Evolutionary conservation across 2,888 invertebrate species (phyloP).

Genomic region (Dolichomitus sp.): DNA sequence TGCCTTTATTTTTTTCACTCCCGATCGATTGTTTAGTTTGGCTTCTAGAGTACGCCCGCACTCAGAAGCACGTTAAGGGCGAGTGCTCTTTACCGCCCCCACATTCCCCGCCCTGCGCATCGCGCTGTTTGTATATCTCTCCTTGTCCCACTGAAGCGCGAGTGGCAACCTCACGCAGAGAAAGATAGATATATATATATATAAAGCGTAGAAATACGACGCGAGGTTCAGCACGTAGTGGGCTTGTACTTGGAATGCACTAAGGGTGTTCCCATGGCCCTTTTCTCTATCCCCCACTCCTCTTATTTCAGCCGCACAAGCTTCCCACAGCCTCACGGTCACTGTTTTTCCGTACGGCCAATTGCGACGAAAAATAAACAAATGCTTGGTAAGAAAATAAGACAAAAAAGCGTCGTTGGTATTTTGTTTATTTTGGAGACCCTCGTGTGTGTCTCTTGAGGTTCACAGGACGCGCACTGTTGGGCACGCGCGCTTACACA

Average conservation of each 20-base stretch:
- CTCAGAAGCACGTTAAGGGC: slow-evolving; percentile 69
- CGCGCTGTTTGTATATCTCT: slow-evolving; percentile 54
- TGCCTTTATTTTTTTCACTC: not conserved
- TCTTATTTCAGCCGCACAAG: not conserved
- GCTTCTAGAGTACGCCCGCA: slow-evolving; percentile 68
- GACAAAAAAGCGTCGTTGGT: not conserved
- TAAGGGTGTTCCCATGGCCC: slow-evolving; percentile 55
- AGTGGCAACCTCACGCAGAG: not conserved
- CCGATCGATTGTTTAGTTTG: slow-evolving; percentile 10
- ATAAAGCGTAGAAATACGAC: not conserved
- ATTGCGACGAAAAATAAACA: not conserved
- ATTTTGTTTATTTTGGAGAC: not conserved
- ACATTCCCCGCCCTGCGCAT: slow-evolving; percentile 65
- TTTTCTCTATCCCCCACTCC: slow-evolving; percentile 29
- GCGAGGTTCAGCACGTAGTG: slow-evolving; percentile 45
- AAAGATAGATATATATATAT: too few species aligned
- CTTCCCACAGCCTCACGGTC: not conserved
- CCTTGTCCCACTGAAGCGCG: slow-evolving; percentile 24
- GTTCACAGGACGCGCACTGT: not conserved
- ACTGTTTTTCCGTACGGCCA: not conserved
- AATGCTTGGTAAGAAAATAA: not conserved
- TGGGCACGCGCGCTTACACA: not conserved
- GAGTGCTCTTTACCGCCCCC: slow-evolving; percentile 47
- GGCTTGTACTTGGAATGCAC: slow-evolving; percentile 56
- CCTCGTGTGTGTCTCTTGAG: not conserved